Conservation (phyloP, 2,888 invertebrate species). For the Anarsia innoxiella region DNA sequence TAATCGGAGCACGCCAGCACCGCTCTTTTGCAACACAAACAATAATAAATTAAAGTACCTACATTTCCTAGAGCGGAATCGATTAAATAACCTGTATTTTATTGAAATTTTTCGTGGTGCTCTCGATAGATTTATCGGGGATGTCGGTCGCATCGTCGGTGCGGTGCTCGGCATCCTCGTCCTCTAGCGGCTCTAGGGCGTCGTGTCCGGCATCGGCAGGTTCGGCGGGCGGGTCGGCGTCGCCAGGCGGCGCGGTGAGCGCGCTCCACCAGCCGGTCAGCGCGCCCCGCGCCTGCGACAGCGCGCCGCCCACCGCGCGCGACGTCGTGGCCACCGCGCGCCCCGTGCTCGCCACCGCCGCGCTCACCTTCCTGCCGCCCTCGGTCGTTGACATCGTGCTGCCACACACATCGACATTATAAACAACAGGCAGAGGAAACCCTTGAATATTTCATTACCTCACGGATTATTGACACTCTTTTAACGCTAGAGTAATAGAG, state of each 20-base stretch:
- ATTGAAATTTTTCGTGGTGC: conserved; percentile 29
- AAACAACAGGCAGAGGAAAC: too few relatives aligned
- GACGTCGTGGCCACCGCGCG: conserved; percentile 84
- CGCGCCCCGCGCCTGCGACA: conserved; percentile 91
- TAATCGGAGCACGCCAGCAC: too few relatives aligned
- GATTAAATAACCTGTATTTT: conserved; percentile 48
- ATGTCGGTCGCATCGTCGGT: conserved; percentile 34
- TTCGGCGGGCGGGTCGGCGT: conserved; percentile 14
- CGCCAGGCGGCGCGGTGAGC: conserved; percentile 37
- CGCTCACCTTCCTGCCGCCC: conserved; percentile 93
- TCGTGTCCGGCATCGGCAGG: neutral
- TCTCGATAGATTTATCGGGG: conserved; percentile 53
- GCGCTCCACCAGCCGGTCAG: conserved; percentile 90
- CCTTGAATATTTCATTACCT: too few relatives aligned
- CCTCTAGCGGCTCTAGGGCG: neutral
- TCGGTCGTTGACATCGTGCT: conserved; percentile 97
- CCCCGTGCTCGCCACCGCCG: conserved; percentile 93
- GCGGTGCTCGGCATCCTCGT: conserved; percentile 13
- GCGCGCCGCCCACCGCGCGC: conserved; percentile 81
- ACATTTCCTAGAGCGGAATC: too few relatives aligned
- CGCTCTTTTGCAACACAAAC: too few relatives aligned
- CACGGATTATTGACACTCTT: too few relatives aligned
- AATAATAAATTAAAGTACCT: too few relatives aligned
- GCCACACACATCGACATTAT: too few relatives aligned
- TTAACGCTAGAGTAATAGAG: too few relatives aligned